Percentiles rank a stretch among this genome's conserved stretches.
Evolutionary conservation across 2,888 invertebrate species (phyloP).

Genomic region (Ariolimax columbianus): DNA sequence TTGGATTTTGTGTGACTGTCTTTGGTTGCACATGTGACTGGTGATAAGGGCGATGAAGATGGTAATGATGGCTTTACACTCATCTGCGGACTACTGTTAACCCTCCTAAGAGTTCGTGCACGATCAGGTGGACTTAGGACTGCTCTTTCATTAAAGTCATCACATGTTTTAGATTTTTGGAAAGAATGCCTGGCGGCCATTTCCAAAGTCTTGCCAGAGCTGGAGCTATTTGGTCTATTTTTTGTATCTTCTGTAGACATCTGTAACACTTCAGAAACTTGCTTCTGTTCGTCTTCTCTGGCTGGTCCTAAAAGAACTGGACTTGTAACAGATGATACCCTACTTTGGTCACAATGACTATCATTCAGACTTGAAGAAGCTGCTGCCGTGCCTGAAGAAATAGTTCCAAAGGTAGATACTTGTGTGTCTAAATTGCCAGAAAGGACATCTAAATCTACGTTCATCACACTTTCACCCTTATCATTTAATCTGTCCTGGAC

Average conservation of each 20-base stretch:
- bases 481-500: not conserved
- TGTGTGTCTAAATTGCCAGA: not conserved
- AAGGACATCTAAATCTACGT: not conserved
- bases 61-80: not conserved
- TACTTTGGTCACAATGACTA: conserved; percentile 47
- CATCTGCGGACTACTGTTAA: conserved; percentile 48
- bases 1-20: conserved; percentile 41
- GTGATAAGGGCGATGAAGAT: not conserved
- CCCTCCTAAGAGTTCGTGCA: conserved; percentile 18
- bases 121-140: not conserved
- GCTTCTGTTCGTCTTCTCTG: not conserved
- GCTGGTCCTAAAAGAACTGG: not conserved
- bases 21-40: not conserved
- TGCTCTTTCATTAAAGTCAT: conserved; percentile 19
- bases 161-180: conserved; percentile 48
- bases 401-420: not conserved
- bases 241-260: not conserved
- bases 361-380: conserved; percentile 22
- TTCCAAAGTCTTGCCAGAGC: not conserved
- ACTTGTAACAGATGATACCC: conserved; percentile 27
- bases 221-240: not conserved
- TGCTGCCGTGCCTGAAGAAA: not conserved
- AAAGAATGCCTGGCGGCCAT: not conserved
- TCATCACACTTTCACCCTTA: not conserved
- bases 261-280: not conserved